These are phyloP conservation scores for Aphodius granarius DNA, from an alignment of 2,888 invertebrate species.

Conservation along the genomic window DNA sequence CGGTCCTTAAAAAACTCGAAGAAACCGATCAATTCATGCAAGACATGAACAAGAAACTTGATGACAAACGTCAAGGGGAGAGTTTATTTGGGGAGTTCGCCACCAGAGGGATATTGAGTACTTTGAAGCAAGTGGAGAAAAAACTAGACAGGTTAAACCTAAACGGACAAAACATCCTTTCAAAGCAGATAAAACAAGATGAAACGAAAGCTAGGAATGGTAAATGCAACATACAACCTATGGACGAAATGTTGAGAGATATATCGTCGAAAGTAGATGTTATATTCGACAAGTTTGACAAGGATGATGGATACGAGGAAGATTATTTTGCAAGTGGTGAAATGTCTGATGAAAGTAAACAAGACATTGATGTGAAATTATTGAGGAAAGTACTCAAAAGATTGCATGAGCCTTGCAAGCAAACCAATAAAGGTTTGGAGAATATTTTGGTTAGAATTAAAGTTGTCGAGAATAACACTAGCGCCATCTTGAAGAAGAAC, in stretches of 20 bases:
- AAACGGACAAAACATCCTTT: conserved; percentile 24
- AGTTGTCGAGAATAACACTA: conserved; percentile 45
- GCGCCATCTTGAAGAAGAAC: conserved; percentile 11
- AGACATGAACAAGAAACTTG: conserved; percentile 36
- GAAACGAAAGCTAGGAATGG: conserved; percentile 41
- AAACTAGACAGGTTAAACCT: conserved; percentile 46
- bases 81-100: conserved; percentile 51
- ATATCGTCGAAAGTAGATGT: conserved; percentile 52
- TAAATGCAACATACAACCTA: conserved; percentile 47
- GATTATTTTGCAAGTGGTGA: conserved; percentile 35
- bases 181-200: conserved; percentile 31
- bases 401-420: conserved; percentile 40
- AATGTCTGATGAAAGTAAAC: conserved; percentile 26
- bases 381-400: conserved; percentile 40
- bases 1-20: conserved; percentile 40
- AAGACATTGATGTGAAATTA: conserved; percentile 33
- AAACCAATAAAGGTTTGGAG: conserved; percentile 45
- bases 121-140: conserved; percentile 48
- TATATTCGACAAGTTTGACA: conserved; percentile 49
- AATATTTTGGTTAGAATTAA: conserved; percentile 43
- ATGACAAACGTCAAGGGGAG: conserved; percentile 36
- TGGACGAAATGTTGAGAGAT: conserved; percentile 50
- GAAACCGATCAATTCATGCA: conserved; percentile 43
- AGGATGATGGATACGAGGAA: conserved; percentile 38
- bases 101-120: conserved; percentile 50